phyloP scores from a whole-genome alignment of 2,113 vertebrate genomes.

The Trichechus manatus region DNA sequence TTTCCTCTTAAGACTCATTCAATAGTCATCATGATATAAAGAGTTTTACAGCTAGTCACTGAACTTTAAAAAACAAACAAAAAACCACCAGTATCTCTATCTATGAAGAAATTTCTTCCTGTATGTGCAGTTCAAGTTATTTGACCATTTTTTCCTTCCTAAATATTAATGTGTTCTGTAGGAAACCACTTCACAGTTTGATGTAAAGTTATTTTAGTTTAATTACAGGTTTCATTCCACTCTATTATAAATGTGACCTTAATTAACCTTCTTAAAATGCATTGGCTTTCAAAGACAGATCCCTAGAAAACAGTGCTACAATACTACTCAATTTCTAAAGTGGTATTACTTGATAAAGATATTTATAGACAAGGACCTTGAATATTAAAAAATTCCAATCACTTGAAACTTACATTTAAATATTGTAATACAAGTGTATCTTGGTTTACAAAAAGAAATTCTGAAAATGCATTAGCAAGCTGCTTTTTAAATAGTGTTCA shows the following conservation, averaged over 20 bases:
- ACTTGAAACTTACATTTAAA: constrained; percentile 76
- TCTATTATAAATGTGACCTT: constrained; percentile 85
- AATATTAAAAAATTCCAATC: constrained; percentile 84
- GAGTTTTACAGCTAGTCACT: not conserved
- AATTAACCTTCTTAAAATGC: constrained; percentile 87
- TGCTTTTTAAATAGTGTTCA: not conserved
- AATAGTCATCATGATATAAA: not conserved
- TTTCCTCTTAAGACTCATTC: not conserved
- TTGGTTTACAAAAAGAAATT: not conserved
- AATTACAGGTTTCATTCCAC: constrained; percentile 70
- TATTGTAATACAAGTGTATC: constrained; percentile 70
- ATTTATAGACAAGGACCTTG: constrained; percentile 84
- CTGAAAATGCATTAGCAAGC: constrained; percentile 23
- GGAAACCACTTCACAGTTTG: constrained; percentile 77
- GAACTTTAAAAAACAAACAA: not conserved
- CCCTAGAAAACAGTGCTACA: constrained; percentile 82
- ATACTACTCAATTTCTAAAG: constrained; percentile 81
- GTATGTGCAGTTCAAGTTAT: not conserved
- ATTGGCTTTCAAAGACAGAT: constrained; percentile 84
- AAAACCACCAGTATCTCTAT: not conserved
- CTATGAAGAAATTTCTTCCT: not conserved
- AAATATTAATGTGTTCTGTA: constrained; percentile 68
- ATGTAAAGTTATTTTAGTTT: constrained; percentile 76
- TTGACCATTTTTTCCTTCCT: constrained; percentile 24
- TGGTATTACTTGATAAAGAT: constrained; percentile 80